phyloP scores from a whole-genome alignment of 2,113 vertebrate species.

The Microcebus jonahi region DNA sequence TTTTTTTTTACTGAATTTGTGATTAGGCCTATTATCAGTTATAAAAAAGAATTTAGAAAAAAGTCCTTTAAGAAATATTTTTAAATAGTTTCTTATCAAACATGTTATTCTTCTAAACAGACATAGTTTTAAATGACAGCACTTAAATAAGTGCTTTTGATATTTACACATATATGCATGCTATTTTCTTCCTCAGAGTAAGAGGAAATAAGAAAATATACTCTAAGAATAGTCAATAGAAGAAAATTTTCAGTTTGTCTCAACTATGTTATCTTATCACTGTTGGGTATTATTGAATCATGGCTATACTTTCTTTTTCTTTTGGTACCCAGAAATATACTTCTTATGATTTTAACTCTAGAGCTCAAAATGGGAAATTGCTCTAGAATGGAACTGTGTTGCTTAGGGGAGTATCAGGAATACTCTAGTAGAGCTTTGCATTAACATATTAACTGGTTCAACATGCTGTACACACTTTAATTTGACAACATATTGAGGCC shows the following conservation, averaged over 20 bases:
- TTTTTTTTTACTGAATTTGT: not conserved
- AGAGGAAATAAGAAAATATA: slow-evolving; percentile 12
- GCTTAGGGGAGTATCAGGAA: not conserved
- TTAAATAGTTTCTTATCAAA: slow-evolving; percentile 23
- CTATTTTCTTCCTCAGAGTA: not conserved
- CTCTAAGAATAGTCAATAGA: not conserved
- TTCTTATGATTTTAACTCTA: not conserved
- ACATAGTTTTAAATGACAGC: not conserved
- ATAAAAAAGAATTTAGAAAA: not conserved
- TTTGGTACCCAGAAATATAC: not conserved
- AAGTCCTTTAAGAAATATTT: slow-evolving; percentile 16
- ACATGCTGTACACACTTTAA: not conserved
- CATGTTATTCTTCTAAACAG: not conserved
- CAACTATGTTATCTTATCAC: not conserved
- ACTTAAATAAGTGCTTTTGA: not conserved
- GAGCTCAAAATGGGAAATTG: not conserved
- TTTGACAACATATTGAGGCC: not conserved
- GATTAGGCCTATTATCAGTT: not conserved
- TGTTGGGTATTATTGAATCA: not conserved
- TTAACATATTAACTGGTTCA: not conserved
- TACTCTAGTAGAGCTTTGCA: not conserved
- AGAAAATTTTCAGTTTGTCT: slow-evolving; percentile 26
- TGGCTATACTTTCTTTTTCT: not conserved
- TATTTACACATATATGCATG: not conserved
- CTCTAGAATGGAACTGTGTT: not conserved